These are phyloP conservation scores for Euspilapteryx auroguttella DNA, from an alignment of 2,888 invertebrate species.

Conservation along the genomic window DNA sequence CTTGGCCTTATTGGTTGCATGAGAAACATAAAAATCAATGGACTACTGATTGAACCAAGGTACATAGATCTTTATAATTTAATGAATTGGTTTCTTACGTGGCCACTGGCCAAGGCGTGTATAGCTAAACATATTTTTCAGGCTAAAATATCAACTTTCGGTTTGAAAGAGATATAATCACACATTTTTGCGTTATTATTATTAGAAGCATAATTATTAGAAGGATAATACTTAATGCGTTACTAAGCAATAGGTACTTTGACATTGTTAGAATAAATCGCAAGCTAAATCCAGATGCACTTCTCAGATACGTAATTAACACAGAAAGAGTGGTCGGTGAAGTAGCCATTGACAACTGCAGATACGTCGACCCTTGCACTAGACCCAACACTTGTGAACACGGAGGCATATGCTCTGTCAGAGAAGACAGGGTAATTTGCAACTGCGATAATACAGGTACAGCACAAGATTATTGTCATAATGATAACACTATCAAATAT, in stretches of 20 bases:
- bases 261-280: no score
- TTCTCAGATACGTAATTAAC: constrained; percentile 72
- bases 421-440: constrained; percentile 84
- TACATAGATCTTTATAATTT: constrained; percentile 9
- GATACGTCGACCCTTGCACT: constrained; percentile 86
- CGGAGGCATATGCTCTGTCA: constrained; percentile 86
- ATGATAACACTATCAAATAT: constrained; percentile 1
- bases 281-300: no score
- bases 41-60: constrained; percentile 75
- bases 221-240: no score
- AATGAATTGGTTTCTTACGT: no score
- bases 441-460: constrained; percentile 83
- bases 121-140: no score
- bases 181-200: no score
- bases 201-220: no score
- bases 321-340: constrained; percentile 84
- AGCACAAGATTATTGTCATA: constrained; percentile 3
- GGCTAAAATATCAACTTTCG: no score
- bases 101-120: no score
- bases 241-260: no score
- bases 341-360: constrained; percentile 87
- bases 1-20: constrained; percentile 89
- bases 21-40: constrained; percentile 85
- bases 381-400: constrained; percentile 92
- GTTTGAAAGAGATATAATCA: no score